Evolutionary conservation across 2,888 invertebrate genomes (phyloP).

Genomic region (Cistogaster globosa): DNA sequence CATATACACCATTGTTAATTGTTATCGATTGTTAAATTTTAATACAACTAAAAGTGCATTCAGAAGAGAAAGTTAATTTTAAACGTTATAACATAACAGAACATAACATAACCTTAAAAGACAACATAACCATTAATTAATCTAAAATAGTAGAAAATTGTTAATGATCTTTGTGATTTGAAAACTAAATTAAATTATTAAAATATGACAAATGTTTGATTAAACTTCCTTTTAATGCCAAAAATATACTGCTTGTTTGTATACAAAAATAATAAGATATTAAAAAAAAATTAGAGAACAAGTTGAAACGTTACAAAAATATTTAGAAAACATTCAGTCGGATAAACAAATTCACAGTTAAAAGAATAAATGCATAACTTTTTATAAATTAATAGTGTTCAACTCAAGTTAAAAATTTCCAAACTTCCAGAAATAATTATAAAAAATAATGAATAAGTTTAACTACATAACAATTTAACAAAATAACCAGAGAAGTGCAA

Average conservation of each 20-base stretch:
- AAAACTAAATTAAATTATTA: neutral
- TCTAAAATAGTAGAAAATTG: neutral
- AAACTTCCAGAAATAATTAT: no score
- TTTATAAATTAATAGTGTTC: no score
- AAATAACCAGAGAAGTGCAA: neutral
- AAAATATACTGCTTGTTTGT: neutral
- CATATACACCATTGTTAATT: slow-evolving; percentile 60
- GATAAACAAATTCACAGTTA: neutral
- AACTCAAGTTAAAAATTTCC: no score
- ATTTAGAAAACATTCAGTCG: neutral
- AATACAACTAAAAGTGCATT: slow-evolving; percentile 18
- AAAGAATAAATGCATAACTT: neutral
- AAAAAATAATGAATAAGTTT: neutral
- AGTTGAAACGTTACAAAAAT: neutral
- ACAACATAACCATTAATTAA: neutral
- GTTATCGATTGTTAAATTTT: slow-evolving; percentile 53
- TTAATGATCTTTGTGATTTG: neutral
- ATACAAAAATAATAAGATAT: neutral
- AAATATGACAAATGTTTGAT: neutral
- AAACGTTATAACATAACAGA: neutral
- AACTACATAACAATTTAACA: no score
- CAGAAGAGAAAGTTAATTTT: neutral
- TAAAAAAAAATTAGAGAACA: neutral
- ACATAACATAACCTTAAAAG: slow-evolving; percentile 3
- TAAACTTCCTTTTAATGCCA: slow-evolving; percentile 21